These are phyloP conservation scores for Apis laboriosa DNA, from an alignment of 1,140 invertebrate genomes.

Conservation along the genomic window DNA sequence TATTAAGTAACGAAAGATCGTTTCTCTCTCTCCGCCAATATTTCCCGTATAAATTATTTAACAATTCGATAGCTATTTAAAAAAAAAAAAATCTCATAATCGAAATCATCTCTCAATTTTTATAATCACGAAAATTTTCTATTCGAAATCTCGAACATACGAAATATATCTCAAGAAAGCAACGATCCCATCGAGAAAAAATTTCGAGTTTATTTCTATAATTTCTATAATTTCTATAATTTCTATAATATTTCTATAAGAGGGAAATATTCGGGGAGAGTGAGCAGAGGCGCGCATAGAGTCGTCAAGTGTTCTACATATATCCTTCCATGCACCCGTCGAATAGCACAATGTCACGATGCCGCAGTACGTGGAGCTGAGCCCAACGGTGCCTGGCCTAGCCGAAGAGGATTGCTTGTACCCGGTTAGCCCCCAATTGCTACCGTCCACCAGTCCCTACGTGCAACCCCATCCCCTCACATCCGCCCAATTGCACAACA, in stretches of 20 bases:
- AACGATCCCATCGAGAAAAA: too few relatives aligned
- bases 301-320: conserved; percentile 37
- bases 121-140: too few relatives aligned
- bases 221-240: too few relatives aligned
- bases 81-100: too few relatives aligned
- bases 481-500: conserved; percentile 71
- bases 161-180: too few relatives aligned
- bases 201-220: too few relatives aligned
- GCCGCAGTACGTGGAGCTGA: conserved; percentile 75
- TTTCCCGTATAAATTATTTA: neutral
- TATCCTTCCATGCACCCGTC: conserved; percentile 68
- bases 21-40: conserved; percentile 42
- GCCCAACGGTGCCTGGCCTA: conserved; percentile 71
- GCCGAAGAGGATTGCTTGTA: conserved; percentile 78
- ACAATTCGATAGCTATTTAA: too few relatives aligned
- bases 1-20: neutral
- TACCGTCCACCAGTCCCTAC: conserved; percentile 75
- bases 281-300: neutral
- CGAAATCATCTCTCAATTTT: too few relatives aligned
- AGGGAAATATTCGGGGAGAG: neutral
- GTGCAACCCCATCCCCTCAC: conserved; percentile 76
- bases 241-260: too few relatives aligned
- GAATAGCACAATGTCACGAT: conserved; percentile 77
- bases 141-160: too few relatives aligned
- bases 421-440: conserved; percentile 75